These are phyloP conservation scores for Pelusios castaneus DNA, from an alignment of 2,113 vertebrate species.

Conservation along the genomic window DNA sequence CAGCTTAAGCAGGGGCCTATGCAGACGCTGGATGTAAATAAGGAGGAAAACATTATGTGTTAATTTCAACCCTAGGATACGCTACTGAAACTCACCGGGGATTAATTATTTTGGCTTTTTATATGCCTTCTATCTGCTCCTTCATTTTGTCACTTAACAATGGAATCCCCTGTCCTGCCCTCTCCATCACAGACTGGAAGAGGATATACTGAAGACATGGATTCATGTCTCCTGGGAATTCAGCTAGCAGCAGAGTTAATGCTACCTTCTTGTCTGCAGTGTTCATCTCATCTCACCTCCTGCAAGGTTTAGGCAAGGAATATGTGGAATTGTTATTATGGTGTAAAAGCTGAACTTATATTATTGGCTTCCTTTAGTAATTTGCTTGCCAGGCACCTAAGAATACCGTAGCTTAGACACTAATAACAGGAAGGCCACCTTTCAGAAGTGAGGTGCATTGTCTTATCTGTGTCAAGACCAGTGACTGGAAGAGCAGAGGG, in stretches of 20 bases:
- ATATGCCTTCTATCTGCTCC: background rate
- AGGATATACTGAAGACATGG: background rate
- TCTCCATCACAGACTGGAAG: background rate
- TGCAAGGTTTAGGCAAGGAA: background rate
- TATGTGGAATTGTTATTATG: background rate
- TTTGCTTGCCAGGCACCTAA: background rate
- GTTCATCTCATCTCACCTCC: background rate
- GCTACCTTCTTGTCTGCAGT: background rate
- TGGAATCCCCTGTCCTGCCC: background rate
- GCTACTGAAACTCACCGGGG: background rate
- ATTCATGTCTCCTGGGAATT: background rate
- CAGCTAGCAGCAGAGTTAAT: background rate
- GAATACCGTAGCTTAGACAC: slow-evolving; percentile 33
- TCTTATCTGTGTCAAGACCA: background rate
- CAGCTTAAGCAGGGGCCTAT: background rate
- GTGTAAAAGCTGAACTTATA: background rate
- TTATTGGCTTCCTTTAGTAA: slow-evolving; percentile 4
- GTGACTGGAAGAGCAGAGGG: background rate
- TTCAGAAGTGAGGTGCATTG: background rate
- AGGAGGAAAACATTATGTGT: background rate
- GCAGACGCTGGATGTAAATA: background rate
- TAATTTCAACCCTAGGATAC: background rate
- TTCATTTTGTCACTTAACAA: background rate
- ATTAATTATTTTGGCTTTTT: background rate
- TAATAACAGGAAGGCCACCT: background rate